Conservation (phyloP, 2,888 invertebrate genomes). For the Itoplectis maculator region DNA sequence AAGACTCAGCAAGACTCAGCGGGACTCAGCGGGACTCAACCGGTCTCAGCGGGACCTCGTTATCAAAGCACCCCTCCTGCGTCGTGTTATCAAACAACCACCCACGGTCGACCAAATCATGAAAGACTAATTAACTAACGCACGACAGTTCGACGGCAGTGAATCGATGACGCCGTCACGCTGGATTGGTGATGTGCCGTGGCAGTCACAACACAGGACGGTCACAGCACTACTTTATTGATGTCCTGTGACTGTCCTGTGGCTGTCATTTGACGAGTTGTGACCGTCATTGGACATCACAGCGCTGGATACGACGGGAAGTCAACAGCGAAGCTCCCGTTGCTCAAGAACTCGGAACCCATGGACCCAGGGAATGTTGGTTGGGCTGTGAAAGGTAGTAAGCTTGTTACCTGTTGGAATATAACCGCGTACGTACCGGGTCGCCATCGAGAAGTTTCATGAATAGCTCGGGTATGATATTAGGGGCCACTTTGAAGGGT, state of each 20-base stretch:
- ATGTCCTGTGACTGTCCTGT: no score
- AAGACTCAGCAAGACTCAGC: no score
- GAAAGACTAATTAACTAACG: conserved; percentile 3
- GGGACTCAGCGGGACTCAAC: no score
- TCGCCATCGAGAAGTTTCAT: conserved; percentile 72
- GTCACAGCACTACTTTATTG: no score
- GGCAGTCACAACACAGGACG: no score
- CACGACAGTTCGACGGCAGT: not conserved
- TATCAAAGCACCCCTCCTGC: not conserved
- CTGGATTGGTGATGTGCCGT: no score
- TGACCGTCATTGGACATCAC: no score
- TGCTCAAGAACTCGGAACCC: conserved; percentile 52
- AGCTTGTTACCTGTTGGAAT: conserved; percentile 70
- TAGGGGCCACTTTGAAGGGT: conserved; percentile 74
- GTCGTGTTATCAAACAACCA: not conserved
- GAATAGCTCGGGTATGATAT: conserved; percentile 75
- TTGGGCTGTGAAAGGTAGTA: conserved; percentile 14
- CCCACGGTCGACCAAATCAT: not conserved
- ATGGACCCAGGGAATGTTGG: conserved; percentile 21
- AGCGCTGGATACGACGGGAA: no score
- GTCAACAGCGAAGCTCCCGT: conserved; percentile 34
- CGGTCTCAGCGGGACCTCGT: no score
- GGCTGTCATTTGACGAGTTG: no score
- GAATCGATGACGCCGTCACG: no score
- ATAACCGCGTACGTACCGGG: conserved; percentile 66